Conservation (phyloP, 2,797 vertebrate genomes). For the Lutjanus argentimaculatus region DNA sequence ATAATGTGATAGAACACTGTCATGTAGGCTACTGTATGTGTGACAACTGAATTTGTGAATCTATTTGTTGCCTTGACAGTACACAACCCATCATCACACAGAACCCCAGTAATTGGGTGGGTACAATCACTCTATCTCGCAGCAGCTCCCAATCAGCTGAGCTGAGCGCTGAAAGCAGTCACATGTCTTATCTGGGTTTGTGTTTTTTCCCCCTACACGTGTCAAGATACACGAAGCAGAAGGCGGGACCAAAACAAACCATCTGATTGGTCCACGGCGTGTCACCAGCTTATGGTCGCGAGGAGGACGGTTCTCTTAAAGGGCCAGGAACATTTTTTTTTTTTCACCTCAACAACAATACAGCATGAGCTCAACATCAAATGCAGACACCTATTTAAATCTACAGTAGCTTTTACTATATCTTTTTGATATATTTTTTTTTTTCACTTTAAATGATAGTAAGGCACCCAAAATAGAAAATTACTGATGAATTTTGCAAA, state of each 20-base stretch:
- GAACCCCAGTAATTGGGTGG: constrained; percentile 63
- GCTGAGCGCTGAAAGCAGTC: constrained; percentile 72
- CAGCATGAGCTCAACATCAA: constrained; percentile 34
- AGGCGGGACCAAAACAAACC: constrained; percentile 87
- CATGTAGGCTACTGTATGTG: constrained; percentile 9
- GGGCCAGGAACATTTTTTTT: constrained; percentile 43
- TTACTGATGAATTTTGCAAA: background rate
- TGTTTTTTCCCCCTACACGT: constrained; percentile 84
- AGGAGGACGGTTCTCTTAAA: constrained; percentile 75
- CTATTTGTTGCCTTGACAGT: constrained; percentile 63
- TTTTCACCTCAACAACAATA: constrained; percentile 45
- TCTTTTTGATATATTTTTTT: too few species aligned
- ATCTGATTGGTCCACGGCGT: constrained; percentile 74
- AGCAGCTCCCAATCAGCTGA: constrained; percentile 83
- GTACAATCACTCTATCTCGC: constrained; percentile 56
- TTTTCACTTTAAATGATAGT: background rate
- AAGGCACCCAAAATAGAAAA: background rate
- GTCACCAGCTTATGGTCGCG: constrained; percentile 72
- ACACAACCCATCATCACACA: constrained; percentile 43
- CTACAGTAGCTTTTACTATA: background rate
- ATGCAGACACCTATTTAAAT: background rate
- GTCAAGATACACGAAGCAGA: constrained; percentile 77
- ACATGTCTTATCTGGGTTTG: constrained; percentile 75
- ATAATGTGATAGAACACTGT: background rate
- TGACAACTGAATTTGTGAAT: constrained; percentile 27